Percentiles rank a stretch among this genome's conserved stretches.
Conservation (phyloP, 1,140 invertebrate species). For the Drosophila aff. region DNA sequence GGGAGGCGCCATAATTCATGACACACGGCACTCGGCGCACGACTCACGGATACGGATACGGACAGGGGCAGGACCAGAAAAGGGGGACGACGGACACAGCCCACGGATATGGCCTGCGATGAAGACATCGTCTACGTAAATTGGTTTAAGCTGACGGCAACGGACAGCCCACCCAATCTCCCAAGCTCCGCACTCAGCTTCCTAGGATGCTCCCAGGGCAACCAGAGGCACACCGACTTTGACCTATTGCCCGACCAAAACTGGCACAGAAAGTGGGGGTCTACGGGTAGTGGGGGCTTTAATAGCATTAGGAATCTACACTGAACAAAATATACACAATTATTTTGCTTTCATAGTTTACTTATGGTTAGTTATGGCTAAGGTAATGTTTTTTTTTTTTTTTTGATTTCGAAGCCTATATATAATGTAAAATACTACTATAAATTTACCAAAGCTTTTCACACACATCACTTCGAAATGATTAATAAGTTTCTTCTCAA, state of each 20-base stretch:
- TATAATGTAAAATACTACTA: not conserved
- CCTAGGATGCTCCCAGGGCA: slow-evolving; percentile 8
- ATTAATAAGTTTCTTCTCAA: not conserved
- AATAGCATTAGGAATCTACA: not conserved
- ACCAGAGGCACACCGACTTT: slow-evolving; percentile 43
- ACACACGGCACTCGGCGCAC: slow-evolving; percentile 65
- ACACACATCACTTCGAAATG: not conserved
- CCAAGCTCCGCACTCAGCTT: slow-evolving; percentile 6
- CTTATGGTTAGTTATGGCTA: no score
- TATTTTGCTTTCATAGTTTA: not conserved
- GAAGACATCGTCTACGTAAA: slow-evolving; percentile 80
- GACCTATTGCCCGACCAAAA: slow-evolving; percentile 66
- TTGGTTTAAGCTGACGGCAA: slow-evolving; percentile 80
- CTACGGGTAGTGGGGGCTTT: not conserved
- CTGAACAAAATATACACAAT: not conserved
- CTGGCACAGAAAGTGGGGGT: not conserved
- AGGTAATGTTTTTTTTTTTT: no score
- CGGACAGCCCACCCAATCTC: slow-evolving; percentile 41
- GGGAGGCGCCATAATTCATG: slow-evolving; percentile 73
- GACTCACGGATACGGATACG: slow-evolving; percentile 40
- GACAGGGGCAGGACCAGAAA: slow-evolving; percentile 18
- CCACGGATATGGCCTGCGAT: slow-evolving; percentile 46
- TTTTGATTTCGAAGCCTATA: no score
- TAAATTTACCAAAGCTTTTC: not conserved
- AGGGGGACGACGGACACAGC: not conserved